Base-by-base conservation (phyloP, 2,888 invertebrate genomes). In the Hypolimnas misippus region DNA sequence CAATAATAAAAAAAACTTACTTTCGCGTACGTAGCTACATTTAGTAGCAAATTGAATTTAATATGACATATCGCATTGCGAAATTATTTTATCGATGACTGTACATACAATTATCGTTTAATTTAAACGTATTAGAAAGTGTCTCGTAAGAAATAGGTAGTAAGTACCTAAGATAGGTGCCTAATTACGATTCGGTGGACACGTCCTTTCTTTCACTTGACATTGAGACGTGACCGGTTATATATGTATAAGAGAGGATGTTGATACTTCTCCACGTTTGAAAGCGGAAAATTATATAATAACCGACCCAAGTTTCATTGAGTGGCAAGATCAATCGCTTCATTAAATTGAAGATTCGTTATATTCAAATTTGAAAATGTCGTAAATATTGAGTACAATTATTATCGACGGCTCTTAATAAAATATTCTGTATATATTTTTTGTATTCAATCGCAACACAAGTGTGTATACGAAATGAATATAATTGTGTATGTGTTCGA, bases 131-230 rank as follows among this genome's bases (percentile, higher is more conserved):
- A 65, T 73, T 76, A 72, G 75, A 76, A 74, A 76, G 75, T 71
- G 57, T 55, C 60, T 60, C 54, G 17, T 59, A 55, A 57, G 57
- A 64, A 61, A 49, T 61, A 12, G 16, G n/a, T 10, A 17, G 6
- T 52, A 44, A 54, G 56, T 49, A 12, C 8, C 10, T 33, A 7
- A 33, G 38, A 61, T 57, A 56, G 57, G 46, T 62, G 17, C 67
- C 72, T 79, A 78, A 81, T 81, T 81, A 76, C 69, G 72, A 79
- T 82, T 81, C 77, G 65, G 72, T 63, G 69, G 70, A 74, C 78
- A 82, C 76, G 81, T 82, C 82, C 80, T 76, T 80, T 89, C 85
- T 85, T 84, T 90, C 83, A 85, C 85, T 88, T 90, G 89, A 90
- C 91, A 90, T 89, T 90, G 89, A 82, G 76, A 76, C 73, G 70